Conservation (phyloP, 2,113 vertebrate species). For the Halcyon senegalensis region DNA sequence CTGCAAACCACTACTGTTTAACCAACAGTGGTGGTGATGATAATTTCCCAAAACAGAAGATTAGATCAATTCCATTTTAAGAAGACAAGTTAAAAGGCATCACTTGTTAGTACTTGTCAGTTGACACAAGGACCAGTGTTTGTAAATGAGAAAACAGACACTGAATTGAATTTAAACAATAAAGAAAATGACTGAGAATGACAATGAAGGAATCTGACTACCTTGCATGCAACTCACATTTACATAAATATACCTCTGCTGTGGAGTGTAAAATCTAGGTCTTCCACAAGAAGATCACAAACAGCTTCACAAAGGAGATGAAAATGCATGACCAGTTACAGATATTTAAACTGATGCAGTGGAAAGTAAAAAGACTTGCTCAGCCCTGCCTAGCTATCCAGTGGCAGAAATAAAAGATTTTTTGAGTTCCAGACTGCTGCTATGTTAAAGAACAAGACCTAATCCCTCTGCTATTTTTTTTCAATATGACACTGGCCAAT, state of each 20-base stretch:
- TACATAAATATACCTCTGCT: neutral
- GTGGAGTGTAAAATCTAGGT: neutral
- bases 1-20: neutral
- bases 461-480: neutral
- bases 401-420: neutral
- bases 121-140: neutral
- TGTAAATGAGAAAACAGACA: neutral
- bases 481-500: neutral
- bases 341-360: neutral
- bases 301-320: neutral
- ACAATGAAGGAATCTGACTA: neutral
- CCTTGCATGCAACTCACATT: neutral
- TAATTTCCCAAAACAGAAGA: neutral
- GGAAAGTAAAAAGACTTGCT: neutral
- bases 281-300: neutral
- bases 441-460: neutral
- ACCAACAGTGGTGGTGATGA: neutral
- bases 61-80: neutral
- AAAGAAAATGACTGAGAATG: neutral
- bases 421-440: neutral
- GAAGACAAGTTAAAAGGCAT: neutral
- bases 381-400: neutral
- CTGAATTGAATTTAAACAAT: neutral
- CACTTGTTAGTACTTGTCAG: neutral
- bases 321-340: neutral